phyloP scores from a whole-genome alignment of 2,113 vertebrate species.

The Erythrocercus mccallii region DNA sequence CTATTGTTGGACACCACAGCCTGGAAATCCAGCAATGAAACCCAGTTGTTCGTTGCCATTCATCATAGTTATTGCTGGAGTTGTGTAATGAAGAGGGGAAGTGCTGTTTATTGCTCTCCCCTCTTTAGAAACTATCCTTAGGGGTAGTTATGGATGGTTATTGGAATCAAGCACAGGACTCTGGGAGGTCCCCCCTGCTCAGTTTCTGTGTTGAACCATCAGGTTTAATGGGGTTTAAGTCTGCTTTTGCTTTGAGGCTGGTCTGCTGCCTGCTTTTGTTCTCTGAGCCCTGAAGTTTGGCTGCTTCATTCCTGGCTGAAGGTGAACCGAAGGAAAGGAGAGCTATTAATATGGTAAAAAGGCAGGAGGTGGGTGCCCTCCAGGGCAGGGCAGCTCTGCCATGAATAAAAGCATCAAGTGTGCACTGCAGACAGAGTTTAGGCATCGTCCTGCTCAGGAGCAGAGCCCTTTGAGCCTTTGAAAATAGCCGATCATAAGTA shows the following conservation, averaged over 20 bases:
- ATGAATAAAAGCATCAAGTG: fast-evolving
- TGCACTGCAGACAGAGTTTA: not conserved
- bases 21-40: conserved; percentile 63
- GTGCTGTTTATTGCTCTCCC: conserved; percentile 54
- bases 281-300: not conserved
- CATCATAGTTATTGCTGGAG: conserved; percentile 62
- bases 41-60: conserved; percentile 39
- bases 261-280: conserved; percentile 5
- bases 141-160: conserved; percentile 60
- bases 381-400: not conserved
- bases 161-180: conserved; percentile 18
- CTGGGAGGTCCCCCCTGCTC: not conserved
- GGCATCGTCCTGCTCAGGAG: not conserved
- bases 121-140: conserved; percentile 49
- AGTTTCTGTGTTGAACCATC: not conserved
- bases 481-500: not conserved
- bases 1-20: conserved; percentile 55
- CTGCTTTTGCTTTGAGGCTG: not conserved
- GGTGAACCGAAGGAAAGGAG: not conserved
- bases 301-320: fast-evolving
- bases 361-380: not conserved
- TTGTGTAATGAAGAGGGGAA: conserved; percentile 67
- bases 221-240: conserved; percentile 10
- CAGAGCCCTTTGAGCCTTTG: not conserved
- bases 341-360: not conserved